Evolutionary conservation across 2,888 invertebrate genomes (phyloP).

Genomic region (Aphrophora alni): DNA sequence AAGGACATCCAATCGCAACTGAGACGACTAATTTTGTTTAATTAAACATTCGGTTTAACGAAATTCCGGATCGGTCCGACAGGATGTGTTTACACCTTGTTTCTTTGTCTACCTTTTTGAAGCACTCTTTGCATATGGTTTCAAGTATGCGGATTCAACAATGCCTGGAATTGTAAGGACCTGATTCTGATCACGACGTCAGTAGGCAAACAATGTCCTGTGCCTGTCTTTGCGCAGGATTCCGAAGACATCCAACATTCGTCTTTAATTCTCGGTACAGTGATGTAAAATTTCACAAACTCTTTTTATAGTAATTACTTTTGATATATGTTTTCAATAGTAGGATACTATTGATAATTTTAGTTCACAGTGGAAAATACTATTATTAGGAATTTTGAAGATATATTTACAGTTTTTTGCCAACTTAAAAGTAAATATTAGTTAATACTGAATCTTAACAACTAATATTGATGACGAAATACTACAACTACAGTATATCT

Average conservation of each 20-base stretch:
- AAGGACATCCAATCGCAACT: not conserved
- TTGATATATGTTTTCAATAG: too few species aligned
- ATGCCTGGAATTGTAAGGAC: not conserved
- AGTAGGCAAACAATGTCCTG: slow-evolving; percentile 3
- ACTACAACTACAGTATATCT: too few species aligned
- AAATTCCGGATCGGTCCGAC: not conserved
- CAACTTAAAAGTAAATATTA: too few species aligned
- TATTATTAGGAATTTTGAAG: too few species aligned
- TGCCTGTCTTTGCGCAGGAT: not conserved
- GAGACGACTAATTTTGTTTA: not conserved
- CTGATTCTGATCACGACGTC: not conserved
- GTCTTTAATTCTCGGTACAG: not conserved
- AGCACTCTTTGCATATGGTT: not conserved
- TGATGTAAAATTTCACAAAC: not conserved
- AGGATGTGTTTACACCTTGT: not conserved
- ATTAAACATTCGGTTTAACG: not conserved
- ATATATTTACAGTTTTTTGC: too few species aligned
- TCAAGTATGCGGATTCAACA: not conserved
- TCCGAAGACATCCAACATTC: not conserved
- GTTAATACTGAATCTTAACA: too few species aligned
- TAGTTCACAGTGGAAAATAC: too few species aligned
- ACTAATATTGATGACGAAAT: too few species aligned
- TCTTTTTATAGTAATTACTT: too few species aligned
- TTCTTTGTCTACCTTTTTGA: not conserved
- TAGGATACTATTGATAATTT: too few species aligned